phyloP scores from a whole-genome alignment of 2,113 vertebrate genomes.

The Stegostoma tigrinum region DNA sequence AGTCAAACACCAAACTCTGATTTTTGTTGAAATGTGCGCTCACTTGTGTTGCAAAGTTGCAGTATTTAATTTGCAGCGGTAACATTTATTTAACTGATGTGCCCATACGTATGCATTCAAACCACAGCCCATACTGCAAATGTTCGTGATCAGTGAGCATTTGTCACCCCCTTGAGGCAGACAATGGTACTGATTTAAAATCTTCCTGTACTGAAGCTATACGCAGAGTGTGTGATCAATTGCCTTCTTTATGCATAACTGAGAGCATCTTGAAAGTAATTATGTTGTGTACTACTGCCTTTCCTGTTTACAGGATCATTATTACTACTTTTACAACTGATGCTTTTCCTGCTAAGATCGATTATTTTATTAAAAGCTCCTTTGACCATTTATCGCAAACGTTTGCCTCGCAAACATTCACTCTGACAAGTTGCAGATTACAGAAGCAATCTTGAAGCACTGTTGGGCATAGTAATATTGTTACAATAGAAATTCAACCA shows the following conservation, averaged over 20 bases:
- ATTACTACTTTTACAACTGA: not conserved
- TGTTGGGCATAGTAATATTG: no score
- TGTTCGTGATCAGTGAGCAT: not conserved
- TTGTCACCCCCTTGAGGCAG: slow-evolving; percentile 1
- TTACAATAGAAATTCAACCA: no score
- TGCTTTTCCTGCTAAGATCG: no score
- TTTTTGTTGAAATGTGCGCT: not conserved
- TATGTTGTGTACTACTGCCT: not conserved
- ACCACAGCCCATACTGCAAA: not conserved
- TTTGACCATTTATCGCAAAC: no score
- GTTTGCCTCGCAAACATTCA: no score
- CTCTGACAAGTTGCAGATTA: no score
- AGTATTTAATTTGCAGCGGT: not conserved
- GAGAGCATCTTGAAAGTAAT: not conserved
- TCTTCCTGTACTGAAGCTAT: not conserved
- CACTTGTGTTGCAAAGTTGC: not conserved
- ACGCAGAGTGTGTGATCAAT: not conserved
- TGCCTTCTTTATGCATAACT: not conserved
- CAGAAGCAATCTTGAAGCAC: no score
- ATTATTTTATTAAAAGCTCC: no score
- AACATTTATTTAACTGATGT: not conserved
- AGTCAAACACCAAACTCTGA: no score
- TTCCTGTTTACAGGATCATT: not conserved
- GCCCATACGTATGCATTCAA: not conserved
- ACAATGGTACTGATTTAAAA: not conserved